phyloP scores from a whole-genome alignment of 1,140 invertebrate species.

The Meloidogyne floridensis region DNA sequence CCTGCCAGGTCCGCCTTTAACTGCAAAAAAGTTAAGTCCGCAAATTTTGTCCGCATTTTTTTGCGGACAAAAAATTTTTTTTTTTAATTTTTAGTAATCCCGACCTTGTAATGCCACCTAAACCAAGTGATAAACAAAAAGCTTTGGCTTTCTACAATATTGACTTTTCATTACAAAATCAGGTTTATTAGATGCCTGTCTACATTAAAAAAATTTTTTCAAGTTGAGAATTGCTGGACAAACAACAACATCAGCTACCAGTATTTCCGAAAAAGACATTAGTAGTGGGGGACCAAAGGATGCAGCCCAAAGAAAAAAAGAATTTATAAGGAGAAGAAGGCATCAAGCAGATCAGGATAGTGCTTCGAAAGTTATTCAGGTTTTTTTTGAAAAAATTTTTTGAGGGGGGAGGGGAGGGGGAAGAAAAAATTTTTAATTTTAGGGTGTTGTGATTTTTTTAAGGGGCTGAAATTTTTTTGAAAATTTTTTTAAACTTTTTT shows the following conservation, averaged over 20 bases:
- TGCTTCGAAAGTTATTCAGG: conserved; percentile 63
- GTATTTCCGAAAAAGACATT: conserved; percentile 45
- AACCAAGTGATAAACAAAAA: conserved; percentile 76
- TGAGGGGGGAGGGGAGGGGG: too few species aligned
- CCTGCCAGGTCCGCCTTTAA: too few species aligned
- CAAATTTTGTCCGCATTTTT: too few species aligned
- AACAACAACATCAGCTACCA: conserved; percentile 74
- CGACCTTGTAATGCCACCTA: conserved; percentile 94
- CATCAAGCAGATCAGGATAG: conserved; percentile 60
- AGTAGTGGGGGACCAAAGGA: conserved; percentile 39
- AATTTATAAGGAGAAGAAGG: conserved; percentile 59
- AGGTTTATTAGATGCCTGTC: conserved; percentile 36
- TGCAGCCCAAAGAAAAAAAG: conserved; percentile 57
- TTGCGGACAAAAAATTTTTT: background rate
- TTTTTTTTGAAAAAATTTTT: background rate
- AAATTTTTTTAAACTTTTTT: too few species aligned
- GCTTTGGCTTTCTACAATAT: conserved; percentile 84
- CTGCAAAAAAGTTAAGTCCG: too few species aligned
- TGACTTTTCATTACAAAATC: conserved; percentile 90
- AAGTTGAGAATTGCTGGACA: conserved; percentile 89
- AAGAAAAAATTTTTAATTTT: too few species aligned
- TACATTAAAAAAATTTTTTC: conserved; percentile 20
- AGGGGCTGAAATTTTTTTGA: too few species aligned
- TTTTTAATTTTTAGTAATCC: conserved; percentile 74
- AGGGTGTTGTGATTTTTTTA: background rate